phyloP scores from a whole-genome alignment of 2,888 invertebrate species.

The Odontocolon sp. region DNA sequence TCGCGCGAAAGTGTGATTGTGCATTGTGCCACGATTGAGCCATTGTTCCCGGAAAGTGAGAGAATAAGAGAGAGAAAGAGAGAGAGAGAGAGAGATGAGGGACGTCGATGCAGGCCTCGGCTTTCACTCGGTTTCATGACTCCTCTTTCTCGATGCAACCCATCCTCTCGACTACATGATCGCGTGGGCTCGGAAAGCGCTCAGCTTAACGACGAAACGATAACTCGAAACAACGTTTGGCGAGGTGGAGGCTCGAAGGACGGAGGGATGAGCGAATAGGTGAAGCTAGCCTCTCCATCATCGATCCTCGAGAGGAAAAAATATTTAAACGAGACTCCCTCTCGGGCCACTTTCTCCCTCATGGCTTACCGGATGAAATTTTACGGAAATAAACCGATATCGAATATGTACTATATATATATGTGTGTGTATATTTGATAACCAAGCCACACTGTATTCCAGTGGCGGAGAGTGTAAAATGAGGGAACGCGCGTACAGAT shows the following conservation, averaged over 20 bases:
- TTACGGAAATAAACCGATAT: constrained; percentile 46
- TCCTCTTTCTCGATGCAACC: not conserved
- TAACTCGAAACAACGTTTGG: constrained; percentile 30
- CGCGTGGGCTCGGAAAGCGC: too few species aligned
- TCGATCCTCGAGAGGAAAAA: constrained; percentile 30
- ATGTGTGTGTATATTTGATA: constrained; percentile 31
- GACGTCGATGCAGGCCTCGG: not conserved
- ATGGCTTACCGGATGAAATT: constrained; percentile 31
- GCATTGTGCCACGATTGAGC: constrained; percentile 64
- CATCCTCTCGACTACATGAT: constrained; percentile 2
- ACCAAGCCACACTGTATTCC: constrained; percentile 5
- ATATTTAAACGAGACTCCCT: constrained; percentile 30
- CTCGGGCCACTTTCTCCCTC: constrained; percentile 16
- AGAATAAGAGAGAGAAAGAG: constrained; percentile 59
- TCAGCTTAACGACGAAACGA: not conserved
- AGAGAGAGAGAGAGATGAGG: constrained; percentile 24
- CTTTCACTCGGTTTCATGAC: constrained; percentile 7
- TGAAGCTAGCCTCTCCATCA: constrained; percentile 7
- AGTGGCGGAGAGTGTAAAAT: too few species aligned
- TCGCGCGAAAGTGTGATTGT: constrained; percentile 61
- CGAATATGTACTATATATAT: too few species aligned
- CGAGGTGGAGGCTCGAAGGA: constrained; percentile 62
- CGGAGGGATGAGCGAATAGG: constrained; percentile 20
- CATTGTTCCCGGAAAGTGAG: constrained; percentile 58
- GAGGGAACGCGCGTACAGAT: too few species aligned